Conservation (phyloP, 2,113 vertebrate species). For the Daubentonia madagascariensis region DNA sequence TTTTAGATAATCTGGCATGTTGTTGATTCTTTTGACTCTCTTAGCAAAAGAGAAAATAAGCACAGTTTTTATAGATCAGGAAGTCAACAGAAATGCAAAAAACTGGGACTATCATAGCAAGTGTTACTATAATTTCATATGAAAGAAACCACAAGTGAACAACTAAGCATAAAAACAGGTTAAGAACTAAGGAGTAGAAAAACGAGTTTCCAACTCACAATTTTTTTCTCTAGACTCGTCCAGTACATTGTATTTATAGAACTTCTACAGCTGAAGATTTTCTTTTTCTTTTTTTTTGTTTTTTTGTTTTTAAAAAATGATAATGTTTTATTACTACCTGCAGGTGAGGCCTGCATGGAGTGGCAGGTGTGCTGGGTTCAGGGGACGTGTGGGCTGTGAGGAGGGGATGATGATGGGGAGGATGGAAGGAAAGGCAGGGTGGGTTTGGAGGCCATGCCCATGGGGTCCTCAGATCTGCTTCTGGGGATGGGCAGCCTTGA, state of each 20-base stretch:
- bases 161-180: background rate
- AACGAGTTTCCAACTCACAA: background rate
- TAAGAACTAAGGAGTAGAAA: background rate
- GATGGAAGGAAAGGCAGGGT: background rate
- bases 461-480: slow-evolving; percentile 29
- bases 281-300: no score
- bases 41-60: background rate
- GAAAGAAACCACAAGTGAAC: background rate
- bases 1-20: slow-evolving; percentile 11
- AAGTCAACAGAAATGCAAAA: background rate
- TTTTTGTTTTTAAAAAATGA: slow-evolving; percentile 38
- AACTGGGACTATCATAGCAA: background rate
- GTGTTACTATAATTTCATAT: background rate
- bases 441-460: background rate
- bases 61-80: background rate
- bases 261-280: background rate
- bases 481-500: background rate
- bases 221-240: background rate
- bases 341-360: background rate
- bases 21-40: slow-evolving; percentile 8
- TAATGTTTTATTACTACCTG: slow-evolving; percentile 51
- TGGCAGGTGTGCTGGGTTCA: background rate
- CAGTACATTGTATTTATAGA: slow-evolving; percentile 6
- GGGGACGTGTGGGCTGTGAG: background rate
- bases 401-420: background rate